Evolutionary conservation across 1,140 invertebrate species (phyloP), one percentile per base, ranked within the genome.

Genomic region (Argopecten irradians): DNA sequence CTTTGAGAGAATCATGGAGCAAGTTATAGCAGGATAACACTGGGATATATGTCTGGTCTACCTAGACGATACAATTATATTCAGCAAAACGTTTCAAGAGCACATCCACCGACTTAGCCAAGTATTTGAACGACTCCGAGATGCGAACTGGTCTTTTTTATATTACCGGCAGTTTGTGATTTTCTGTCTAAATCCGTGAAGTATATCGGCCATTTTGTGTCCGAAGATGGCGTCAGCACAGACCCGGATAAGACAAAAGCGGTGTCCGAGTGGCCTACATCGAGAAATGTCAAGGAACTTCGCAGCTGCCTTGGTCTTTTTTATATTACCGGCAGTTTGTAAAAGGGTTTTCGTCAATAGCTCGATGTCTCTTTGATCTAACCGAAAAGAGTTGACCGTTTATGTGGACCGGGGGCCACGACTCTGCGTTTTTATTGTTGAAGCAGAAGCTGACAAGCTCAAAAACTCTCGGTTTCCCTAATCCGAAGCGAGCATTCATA

Each of bases 111-210:
- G 82, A 22, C 32, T 90, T 11, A 34, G 39, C n/a, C 43, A 55
- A 32, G 86, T 91, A 1, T 91, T 89, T 28, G 83, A 89, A 19
- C 82, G 88, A 0, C 86, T 91, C 13, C 11, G 34, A 22, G 33
- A n/a, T 11, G 85, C 84, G 16, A 86, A 39, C n/a, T n/a, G n/a
- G n/a, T n/a, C 13, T 90, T 96, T 0, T 96, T 95, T 22, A 91
- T 96, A 2, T 96, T 95, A 39, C 91, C 95, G 1, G 34, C 71
- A n/a, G 82, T 71, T n/a, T 86, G 86, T 71, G 13, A 22, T 34
- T n/a, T 86, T 19, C 28, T 86, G 22, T 34, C 55, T 32, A 82
- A 34, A 22, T 5, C 55, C 71, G 86, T 86, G 3, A n/a, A 13
- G 34, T 86, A 71, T 71, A 33, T 86, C 2, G 84, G 87, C n/a